These are phyloP conservation scores for Serrognathus titanus DNA, from an alignment of 2,888 invertebrate genomes.

Conservation along the genomic window DNA sequence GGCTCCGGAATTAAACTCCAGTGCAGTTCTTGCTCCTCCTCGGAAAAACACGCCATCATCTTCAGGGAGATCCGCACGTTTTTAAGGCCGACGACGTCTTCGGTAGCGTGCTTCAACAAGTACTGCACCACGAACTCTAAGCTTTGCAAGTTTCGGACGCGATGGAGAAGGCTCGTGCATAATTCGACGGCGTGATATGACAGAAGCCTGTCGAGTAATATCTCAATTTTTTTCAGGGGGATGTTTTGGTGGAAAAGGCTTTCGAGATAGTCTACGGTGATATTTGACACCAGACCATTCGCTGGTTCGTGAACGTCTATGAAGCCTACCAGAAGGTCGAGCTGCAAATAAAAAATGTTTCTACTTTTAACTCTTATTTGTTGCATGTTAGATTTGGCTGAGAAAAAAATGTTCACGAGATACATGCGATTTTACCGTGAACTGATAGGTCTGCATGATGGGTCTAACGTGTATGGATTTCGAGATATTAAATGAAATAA, in stretches of 20 bases:
- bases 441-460: no score
- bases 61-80: conserved; percentile 66
- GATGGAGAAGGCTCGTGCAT: conserved; percentile 61
- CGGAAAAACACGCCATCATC: conserved; percentile 61
- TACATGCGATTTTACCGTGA: no score
- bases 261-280: conserved; percentile 55
- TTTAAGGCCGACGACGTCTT: conserved; percentile 54
- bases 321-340: conserved; percentile 67
- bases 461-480: no score
- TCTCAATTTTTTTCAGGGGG: conserved; percentile 49
- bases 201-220: conserved; percentile 61
- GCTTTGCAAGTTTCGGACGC: conserved; percentile 60
- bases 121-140: conserved; percentile 64
- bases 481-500: no score
- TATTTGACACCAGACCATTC: conserved; percentile 52
- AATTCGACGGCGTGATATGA: conserved; percentile 57
- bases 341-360: conserved; percentile 45
- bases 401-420: no score
- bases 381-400: no score
- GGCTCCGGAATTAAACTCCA: conserved; percentile 68
- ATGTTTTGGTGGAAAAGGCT: conserved; percentile 56
- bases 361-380: no score
- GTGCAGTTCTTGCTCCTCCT: conserved; percentile 56
- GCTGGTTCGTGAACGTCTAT: conserved; percentile 61
- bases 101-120: conserved; percentile 51